Conservation (phyloP, 2,888 invertebrate species). For the Thymelicus lineola region DNA sequence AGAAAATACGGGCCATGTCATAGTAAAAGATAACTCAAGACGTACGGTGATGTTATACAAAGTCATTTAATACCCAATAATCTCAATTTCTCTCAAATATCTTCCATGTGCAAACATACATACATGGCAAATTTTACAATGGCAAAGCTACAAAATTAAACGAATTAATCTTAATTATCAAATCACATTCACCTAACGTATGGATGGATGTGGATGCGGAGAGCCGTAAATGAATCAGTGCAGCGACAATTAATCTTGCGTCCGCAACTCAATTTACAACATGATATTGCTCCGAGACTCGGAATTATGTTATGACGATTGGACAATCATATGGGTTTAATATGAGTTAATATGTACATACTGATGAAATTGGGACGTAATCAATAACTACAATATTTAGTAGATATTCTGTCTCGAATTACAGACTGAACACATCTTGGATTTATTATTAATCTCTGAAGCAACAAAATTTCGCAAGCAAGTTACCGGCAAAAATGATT, state of each 20-base stretch:
- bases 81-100: too few species aligned
- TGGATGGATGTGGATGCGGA: constrained; percentile 15
- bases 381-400: background rate
- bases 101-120: too few species aligned
- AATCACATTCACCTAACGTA: background rate
- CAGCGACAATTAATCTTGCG: constrained; percentile 21
- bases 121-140: too few species aligned
- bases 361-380: background rate
- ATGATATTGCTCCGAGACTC: constrained; percentile 29
- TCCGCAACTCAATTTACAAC: constrained; percentile 34
- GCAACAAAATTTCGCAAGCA: background rate
- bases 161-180: background rate
- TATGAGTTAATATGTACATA: constrained; percentile 17
- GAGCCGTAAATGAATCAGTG: constrained; percentile 25
- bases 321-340: constrained; percentile 4
- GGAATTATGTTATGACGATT: constrained; percentile 25
- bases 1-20: too few species aligned
- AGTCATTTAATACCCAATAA: too few species aligned
- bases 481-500: background rate
- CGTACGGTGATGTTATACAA: too few species aligned
- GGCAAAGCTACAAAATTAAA: too few species aligned
- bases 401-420: background rate
- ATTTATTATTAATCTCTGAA: too few species aligned
- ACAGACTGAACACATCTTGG: too few species aligned
- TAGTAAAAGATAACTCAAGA: too few species aligned